Conservation (phyloP, 1,140 invertebrate genomes). For the Macrobrachium nipponense region DNA sequence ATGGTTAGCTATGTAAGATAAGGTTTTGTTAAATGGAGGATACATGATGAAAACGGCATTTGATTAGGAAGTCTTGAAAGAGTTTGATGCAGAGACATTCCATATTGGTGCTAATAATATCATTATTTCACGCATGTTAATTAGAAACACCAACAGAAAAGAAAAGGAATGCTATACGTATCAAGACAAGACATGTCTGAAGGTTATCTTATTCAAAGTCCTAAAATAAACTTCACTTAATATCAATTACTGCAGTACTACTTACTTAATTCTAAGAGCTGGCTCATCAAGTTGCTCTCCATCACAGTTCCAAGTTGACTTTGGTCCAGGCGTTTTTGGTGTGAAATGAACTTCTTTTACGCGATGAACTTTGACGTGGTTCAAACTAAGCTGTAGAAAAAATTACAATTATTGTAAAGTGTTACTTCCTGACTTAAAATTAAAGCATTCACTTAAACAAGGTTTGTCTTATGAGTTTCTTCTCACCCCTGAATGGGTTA, state of each 20-base stretch:
- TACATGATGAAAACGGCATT: too few species aligned
- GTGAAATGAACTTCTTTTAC: constrained; percentile 51
- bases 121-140: too few species aligned
- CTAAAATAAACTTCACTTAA: not conserved
- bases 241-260: not conserved
- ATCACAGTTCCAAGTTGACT: constrained; percentile 87
- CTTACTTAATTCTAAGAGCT: constrained; percentile 78
- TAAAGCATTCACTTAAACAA: too few species aligned
- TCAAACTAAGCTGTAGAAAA: constrained; percentile 60
- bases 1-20: too few species aligned
- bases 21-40: too few species aligned
- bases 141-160: too few species aligned
- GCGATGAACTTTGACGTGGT: constrained; percentile 58
- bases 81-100: too few species aligned
- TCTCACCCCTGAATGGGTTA: too few species aligned
- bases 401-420: not conserved
- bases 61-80: too few species aligned
- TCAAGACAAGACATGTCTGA: not conserved
- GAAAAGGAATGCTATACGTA: not conserved
- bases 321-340: constrained; percentile 35
- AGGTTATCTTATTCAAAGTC: not conserved
- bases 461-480: too few species aligned
- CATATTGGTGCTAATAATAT: too few species aligned
- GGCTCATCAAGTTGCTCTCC: constrained; percentile 81
- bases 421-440: too few species aligned